These are phyloP conservation scores for Eristalis tenax DNA, from an alignment of 2,888 invertebrate species.

Conservation along the genomic window DNA sequence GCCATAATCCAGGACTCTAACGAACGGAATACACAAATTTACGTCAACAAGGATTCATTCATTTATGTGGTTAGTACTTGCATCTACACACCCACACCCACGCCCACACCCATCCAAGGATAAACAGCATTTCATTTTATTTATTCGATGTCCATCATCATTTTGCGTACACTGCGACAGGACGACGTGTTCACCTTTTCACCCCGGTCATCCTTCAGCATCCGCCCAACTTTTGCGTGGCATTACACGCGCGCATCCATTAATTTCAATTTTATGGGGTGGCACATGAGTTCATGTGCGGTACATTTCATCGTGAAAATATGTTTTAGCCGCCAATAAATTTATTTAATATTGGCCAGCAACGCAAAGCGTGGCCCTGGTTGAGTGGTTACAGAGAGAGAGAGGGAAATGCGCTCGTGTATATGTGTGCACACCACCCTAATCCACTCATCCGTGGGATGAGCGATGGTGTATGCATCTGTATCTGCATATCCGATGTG, in stretches of 20 bases:
- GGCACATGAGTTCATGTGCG: conserved; percentile 46
- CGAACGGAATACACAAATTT: background rate
- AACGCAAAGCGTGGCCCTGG: background rate
- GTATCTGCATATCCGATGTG: conserved; percentile 49
- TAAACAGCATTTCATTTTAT: background rate
- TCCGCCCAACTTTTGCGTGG: background rate
- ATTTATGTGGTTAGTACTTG: background rate
- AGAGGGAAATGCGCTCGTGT: too few relatives aligned
- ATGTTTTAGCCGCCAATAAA: conserved; percentile 53
- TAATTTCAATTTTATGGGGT: conserved; percentile 66
- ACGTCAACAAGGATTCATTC: background rate
- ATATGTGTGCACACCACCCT: conserved; percentile 11
- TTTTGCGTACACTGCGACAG: background rate
- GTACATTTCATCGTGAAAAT: conserved; percentile 25
- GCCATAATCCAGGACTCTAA: background rate
- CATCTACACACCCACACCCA: background rate
- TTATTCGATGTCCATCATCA: background rate
- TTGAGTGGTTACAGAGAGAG: background rate
- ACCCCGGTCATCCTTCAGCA: background rate
- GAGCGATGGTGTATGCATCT: background rate
- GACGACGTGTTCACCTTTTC: background rate
- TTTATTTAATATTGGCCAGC: conserved; percentile 41
- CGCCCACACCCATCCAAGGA: background rate
- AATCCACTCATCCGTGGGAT: conserved; percentile 21
- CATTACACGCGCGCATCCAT: conserved; percentile 37